Percentiles rank a stretch among this genome's conserved stretches.
Conservation (phyloP, 2,113 vertebrate genomes). For the Galemys pyrenaicus region DNA sequence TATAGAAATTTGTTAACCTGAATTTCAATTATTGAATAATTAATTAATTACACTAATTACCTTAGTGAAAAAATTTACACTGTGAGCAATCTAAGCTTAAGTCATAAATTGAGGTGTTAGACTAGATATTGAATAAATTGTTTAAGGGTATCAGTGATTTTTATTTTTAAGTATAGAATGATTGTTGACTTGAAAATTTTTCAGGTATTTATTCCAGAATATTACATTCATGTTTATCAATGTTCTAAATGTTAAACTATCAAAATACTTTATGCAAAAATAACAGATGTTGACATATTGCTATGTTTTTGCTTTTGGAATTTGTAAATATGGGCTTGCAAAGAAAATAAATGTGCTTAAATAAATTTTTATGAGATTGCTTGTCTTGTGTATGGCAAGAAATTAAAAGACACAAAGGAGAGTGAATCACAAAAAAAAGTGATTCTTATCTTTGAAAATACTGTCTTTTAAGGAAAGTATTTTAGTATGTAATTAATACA, state of each 20-base stretch:
- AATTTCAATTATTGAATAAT: constrained; percentile 87
- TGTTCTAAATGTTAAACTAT: background rate
- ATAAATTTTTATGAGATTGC: background rate
- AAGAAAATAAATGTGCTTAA: background rate
- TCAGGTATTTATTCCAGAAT: background rate
- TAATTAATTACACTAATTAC: constrained; percentile 89
- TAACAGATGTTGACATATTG: background rate
- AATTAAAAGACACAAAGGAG: background rate
- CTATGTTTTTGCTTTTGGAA: background rate
- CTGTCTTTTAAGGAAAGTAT: background rate
- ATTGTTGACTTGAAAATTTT: constrained; percentile 57
- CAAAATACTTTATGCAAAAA: background rate
- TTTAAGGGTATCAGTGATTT: constrained; percentile 55
- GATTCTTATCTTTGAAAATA: background rate
- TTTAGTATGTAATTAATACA: background rate
- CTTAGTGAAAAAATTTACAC: constrained; percentile 80
- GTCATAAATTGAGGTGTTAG: constrained; percentile 73
- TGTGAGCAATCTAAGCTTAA: constrained; percentile 73
- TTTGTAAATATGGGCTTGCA: constrained; percentile 9
- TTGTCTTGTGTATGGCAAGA: background rate
- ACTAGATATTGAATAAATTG: constrained; percentile 21
- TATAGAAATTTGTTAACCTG: constrained; percentile 88
- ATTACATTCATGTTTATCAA: background rate
- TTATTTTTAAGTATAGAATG: background rate
- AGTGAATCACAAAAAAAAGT: background rate